A percentile compares a stretch with the other conserved stretches of the same genome.
phyloP scores from a whole-genome alignment of 2,888 invertebrate species.

The Scaptomyza cyrtandrae region DNA sequence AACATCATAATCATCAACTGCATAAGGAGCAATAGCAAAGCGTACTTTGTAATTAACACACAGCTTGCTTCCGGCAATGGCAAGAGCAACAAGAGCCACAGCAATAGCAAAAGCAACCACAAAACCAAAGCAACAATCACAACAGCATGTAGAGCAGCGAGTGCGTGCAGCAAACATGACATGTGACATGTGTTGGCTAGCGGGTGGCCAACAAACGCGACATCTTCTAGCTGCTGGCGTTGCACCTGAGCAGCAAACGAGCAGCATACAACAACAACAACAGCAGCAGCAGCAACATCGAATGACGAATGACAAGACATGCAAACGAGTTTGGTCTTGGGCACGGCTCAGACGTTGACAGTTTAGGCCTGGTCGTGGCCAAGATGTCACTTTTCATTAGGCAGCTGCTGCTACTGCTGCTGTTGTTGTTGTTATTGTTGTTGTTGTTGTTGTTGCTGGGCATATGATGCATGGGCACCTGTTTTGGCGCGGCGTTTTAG shows the following conservation, averaged over 20 bases:
- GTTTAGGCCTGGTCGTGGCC: constrained; percentile 79
- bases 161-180: constrained; percentile 69
- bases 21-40: constrained; percentile 44
- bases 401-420: constrained; percentile 50
- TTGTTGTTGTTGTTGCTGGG: constrained; percentile 32
- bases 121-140: constrained; percentile 22
- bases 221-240: constrained; percentile 81
- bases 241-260: constrained; percentile 61
- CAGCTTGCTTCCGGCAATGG: constrained; percentile 73
- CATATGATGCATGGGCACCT: constrained; percentile 70
- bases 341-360: constrained; percentile 69
- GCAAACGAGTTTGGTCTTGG: constrained; percentile 63
- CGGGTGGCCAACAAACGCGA: constrained; percentile 74
- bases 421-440: constrained; percentile 25
- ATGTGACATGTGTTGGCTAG: constrained; percentile 76
- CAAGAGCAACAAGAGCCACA: constrained; percentile 35
- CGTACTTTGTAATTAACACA: constrained; percentile 74
- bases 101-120: constrained; percentile 20
- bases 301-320: constrained; percentile 74
- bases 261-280: constrained; percentile 12
- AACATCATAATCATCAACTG: constrained; percentile 65
- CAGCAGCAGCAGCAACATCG: constrained; percentile 38
- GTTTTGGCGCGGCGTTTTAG: constrained; percentile 76
- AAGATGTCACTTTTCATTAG: constrained; percentile 84
- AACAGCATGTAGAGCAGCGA: constrained; percentile 45